Conservation (phyloP, 2,113 vertebrate genomes). For the Hypomesus transpacificus region DNA sequence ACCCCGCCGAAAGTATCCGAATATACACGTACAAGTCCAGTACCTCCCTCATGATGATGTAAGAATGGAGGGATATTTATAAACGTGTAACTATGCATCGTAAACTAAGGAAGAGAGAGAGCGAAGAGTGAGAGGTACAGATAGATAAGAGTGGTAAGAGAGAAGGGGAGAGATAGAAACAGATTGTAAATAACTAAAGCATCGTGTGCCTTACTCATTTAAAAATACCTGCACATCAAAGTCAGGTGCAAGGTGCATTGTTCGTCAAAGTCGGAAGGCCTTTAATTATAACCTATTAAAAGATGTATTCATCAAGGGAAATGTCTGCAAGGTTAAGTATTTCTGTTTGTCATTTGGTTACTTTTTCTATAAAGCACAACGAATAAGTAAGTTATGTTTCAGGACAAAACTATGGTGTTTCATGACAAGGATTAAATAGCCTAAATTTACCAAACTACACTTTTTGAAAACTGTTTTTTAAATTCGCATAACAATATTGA, state of each 20-base stretch:
- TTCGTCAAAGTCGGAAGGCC: no score
- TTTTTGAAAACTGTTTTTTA: no score
- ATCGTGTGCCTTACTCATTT: not conserved
- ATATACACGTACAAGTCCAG: slow-evolving; percentile 32
- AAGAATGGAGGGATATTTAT: slow-evolving; percentile 66
- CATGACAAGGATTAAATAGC: no score
- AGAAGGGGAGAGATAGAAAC: not conserved
- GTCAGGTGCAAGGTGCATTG: not conserved
- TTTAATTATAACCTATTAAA: not conserved
- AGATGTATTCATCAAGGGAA: not conserved
- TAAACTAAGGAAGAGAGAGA: slow-evolving; percentile 27
- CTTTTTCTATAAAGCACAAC: not conserved
- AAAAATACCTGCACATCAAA: not conserved
- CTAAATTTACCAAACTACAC: no score
- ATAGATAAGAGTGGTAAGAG: not conserved
- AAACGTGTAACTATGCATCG: slow-evolving; percentile 66
- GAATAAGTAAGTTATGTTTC: not conserved
- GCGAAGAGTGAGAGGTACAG: not conserved
- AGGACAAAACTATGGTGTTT: no score
- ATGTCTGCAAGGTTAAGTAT: not conserved
- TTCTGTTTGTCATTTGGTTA: not conserved
- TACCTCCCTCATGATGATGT: slow-evolving; percentile 55
- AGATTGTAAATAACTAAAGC: not conserved
- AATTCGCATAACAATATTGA: no score
- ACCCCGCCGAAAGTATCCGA: slow-evolving; percentile 41